Evolutionary conservation across 1,140 invertebrate genomes (phyloP).

Genomic region (Heliothis subflexa): DNA sequence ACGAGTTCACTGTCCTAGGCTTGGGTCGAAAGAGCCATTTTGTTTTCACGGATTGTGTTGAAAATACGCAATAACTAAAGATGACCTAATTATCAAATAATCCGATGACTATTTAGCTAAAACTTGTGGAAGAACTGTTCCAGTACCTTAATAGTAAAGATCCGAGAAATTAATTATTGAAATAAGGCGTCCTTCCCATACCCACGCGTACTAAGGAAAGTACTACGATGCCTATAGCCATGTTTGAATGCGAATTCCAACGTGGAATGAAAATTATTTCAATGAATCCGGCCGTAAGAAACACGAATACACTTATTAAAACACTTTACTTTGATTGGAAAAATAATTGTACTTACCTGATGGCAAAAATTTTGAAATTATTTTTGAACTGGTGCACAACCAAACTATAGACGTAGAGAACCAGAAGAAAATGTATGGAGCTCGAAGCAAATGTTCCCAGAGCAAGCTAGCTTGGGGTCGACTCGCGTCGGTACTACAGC

Average conservation of each 20-base stretch:
- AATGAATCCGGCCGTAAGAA: conserved; percentile 67
- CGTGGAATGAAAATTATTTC: conserved; percentile 81
- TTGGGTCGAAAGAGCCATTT: conserved; percentile 85
- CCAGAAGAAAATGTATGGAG: conserved; percentile 87
- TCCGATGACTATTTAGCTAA: conserved; percentile 74
- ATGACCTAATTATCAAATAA: conserved; percentile 81
- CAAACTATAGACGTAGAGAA: conserved; percentile 86
- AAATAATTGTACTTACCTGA: conserved; percentile 84
- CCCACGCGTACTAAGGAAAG: conserved; percentile 84
- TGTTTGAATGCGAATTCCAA: conserved; percentile 86
- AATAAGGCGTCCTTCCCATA: conserved; percentile 83
- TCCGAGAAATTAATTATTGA: conserved; percentile 85
- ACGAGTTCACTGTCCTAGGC: conserved; percentile 85
- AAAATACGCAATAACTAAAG: conserved; percentile 83
- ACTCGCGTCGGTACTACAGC: conserved; percentile 82
- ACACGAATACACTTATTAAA: conserved; percentile 73
- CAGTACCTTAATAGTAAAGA: conserved; percentile 79
- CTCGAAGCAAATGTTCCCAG: conserved; percentile 86
- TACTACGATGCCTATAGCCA: conserved; percentile 84
- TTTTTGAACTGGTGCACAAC: conserved; percentile 85
- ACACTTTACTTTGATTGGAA: conserved; percentile 73
- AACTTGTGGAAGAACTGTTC: conserved; percentile 84
- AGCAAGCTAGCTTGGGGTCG: conserved; percentile 82
- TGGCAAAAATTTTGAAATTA: conserved; percentile 86
- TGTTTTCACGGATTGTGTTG: conserved; percentile 84